A percentile compares a stretch with the other conserved stretches of the same genome.
These are phyloP conservation scores for Cydia splendana DNA, from an alignment of 1,140 invertebrate genomes.

Conservation along the genomic window DNA sequence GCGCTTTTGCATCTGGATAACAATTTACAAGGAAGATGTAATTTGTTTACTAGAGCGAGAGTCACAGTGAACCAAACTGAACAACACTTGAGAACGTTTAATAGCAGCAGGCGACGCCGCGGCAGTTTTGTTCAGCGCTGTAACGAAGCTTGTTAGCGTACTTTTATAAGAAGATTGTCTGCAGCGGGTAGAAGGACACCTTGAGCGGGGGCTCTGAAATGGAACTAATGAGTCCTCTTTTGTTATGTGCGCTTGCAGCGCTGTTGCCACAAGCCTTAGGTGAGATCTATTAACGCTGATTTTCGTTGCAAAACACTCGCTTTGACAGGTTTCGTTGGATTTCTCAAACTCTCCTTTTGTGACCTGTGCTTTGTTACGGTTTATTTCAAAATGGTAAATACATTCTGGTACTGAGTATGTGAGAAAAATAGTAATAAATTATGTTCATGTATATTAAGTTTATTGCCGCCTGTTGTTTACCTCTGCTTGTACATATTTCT, in stretches of 20 bases:
- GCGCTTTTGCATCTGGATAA: not conserved
- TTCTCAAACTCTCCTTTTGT: not conserved
- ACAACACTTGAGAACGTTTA: slow-evolving; percentile 48
- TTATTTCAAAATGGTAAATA: not conserved
- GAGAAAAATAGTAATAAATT: too few relatives aligned
- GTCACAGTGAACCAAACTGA: slow-evolving; percentile 31
- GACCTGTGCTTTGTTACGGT: not conserved
- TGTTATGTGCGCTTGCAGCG: slow-evolving; percentile 58
- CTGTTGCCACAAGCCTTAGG: slow-evolving; percentile 59
- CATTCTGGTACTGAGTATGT: too few relatives aligned
- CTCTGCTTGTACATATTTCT: too few relatives aligned
- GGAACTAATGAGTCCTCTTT: slow-evolving; percentile 72
- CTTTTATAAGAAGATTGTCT: slow-evolving; percentile 70
- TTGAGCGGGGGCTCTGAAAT: slow-evolving; percentile 60
- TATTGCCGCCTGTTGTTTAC: too few relatives aligned
- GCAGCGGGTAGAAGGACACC: slow-evolving; percentile 55
- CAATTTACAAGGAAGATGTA: slow-evolving; percentile 11
- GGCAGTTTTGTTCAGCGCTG: slow-evolving; percentile 54
- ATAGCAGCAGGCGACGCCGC: slow-evolving; percentile 40
- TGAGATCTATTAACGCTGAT: slow-evolving; percentile 46
- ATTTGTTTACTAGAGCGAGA: slow-evolving; percentile 33
- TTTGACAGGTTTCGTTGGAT: not conserved
- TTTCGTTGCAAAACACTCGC: slow-evolving; percentile 13
- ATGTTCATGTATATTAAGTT: too few relatives aligned
- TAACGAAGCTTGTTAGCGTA: slow-evolving; percentile 75